A percentile compares a stretch with the other conserved stretches of the same genome.
phyloP scores from a whole-genome alignment of 2,888 invertebrate genomes.

The Syrista parreyssii region DNA sequence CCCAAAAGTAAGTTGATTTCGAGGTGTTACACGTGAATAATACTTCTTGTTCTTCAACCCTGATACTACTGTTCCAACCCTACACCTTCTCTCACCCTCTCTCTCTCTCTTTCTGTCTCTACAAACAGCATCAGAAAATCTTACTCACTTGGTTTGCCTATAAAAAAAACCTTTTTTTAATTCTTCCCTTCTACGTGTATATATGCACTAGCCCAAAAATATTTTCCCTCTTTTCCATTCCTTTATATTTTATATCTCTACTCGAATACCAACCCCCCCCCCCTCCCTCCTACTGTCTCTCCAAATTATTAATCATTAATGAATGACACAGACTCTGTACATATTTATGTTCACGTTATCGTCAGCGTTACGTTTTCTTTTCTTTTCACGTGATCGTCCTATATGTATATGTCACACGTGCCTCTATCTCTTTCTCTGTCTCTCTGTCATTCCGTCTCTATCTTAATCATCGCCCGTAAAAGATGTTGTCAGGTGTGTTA shows the following conservation, averaged over 20 bases:
- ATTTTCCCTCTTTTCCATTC: constrained; percentile 11
- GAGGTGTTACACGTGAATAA: constrained; percentile 61
- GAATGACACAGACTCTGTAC: constrained; percentile 30
- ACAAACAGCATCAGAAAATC: no score
- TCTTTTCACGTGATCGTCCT: constrained; percentile 11
- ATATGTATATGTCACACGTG: background rate
- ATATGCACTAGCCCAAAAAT: constrained; percentile 7
- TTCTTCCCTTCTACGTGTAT: background rate
- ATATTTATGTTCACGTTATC: constrained; percentile 25
- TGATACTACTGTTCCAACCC: background rate
- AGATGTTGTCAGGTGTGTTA: background rate
- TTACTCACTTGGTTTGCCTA: no score
- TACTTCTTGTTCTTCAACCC: constrained; percentile 30
- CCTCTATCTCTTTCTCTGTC: background rate
- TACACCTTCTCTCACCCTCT: background rate
- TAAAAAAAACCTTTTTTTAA: background rate
- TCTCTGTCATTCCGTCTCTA: background rate
- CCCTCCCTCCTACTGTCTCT: constrained; percentile 17
- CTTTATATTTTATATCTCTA: no score
- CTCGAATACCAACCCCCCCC: constrained; percentile 17
- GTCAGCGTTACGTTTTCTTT: constrained; percentile 25
- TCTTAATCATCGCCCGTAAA: background rate
- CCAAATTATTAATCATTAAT: constrained; percentile 44
- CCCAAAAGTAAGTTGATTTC: constrained; percentile 66
- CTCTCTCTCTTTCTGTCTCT: constrained; percentile 34